These are phyloP conservation scores for Trinorchestia longiramus DNA, from an alignment of 1,140 invertebrate species.

Conservation along the genomic window DNA sequence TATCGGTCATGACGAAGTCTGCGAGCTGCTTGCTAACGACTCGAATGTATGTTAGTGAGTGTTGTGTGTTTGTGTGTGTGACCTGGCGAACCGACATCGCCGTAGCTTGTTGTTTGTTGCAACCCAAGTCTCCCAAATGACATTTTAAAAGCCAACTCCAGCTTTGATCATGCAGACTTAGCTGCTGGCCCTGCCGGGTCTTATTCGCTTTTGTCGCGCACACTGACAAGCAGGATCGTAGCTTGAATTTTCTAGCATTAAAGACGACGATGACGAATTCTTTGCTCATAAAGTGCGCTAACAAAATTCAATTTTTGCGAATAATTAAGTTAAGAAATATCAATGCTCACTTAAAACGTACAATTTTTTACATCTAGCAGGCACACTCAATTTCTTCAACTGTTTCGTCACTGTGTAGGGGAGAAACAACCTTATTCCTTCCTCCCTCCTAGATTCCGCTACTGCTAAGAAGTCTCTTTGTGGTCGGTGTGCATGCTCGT, in stretches of 20 bases:
- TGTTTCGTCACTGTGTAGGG: background rate
- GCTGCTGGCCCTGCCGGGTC: background rate
- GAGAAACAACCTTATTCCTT: background rate
- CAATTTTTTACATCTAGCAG: background rate
- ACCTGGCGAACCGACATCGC: background rate
- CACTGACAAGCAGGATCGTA: background rate
- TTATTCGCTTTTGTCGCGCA: slow-evolving; percentile 14
- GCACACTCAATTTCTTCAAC: background rate
- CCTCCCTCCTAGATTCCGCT: background rate
- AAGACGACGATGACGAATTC: background rate
- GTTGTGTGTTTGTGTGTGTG: background rate
- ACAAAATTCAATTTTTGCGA: background rate
- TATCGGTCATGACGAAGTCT: slow-evolving; percentile 31
- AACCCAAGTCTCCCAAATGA: slow-evolving; percentile 10
- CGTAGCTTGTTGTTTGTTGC: background rate
- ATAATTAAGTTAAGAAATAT: background rate
- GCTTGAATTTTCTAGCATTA: background rate
- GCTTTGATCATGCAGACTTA: slow-evolving; percentile 50
- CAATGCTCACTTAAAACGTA: background rate
- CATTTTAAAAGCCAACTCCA: slow-evolving; percentile 42
- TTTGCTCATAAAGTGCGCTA: background rate
- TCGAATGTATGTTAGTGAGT: background rate
- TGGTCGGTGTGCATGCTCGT: background rate
- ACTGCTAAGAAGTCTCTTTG: slow-evolving; percentile 38
- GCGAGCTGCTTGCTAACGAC: slow-evolving; percentile 4